A percentile compares a stretch with the other conserved stretches of the same genome.
These are phyloP conservation scores for Drosophila neocordata DNA, from an alignment of 1,140 invertebrate species.

Conservation along the genomic window DNA sequence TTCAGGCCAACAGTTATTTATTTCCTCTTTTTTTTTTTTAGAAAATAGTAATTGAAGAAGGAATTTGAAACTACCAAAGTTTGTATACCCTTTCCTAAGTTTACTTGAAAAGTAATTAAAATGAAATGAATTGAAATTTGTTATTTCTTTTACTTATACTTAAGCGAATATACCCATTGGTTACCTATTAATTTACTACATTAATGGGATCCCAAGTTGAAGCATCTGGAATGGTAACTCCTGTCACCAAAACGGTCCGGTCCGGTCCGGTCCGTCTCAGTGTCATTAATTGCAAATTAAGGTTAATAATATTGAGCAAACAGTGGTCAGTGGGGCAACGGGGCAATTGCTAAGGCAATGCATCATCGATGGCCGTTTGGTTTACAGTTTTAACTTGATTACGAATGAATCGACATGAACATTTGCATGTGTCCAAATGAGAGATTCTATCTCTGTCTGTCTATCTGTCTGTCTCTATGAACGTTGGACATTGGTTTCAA, in stretches of 20 bases:
- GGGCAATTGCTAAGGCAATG: conserved; percentile 1
- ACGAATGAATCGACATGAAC: conserved; percentile 24
- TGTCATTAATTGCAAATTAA: conserved; percentile 70
- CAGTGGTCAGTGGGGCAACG: conserved; percentile 20
- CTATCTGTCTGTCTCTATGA: too few relatives aligned
- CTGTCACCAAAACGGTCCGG: too few relatives aligned
- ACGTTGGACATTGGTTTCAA: conserved; percentile 40
- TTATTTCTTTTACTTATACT: too few relatives aligned
- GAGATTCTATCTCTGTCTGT: neutral
- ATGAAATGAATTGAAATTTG: too few relatives aligned
- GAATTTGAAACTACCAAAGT: too few relatives aligned
- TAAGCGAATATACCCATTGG: neutral
- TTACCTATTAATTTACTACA: neutral
- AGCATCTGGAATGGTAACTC: neutral
- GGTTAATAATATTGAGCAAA: conserved; percentile 66
- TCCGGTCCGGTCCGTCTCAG: conserved; percentile 19
- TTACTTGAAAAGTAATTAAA: too few relatives aligned
- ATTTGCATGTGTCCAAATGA: conserved; percentile 49
- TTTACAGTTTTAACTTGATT: conserved; percentile 49
- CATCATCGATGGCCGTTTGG: conserved; percentile 9
- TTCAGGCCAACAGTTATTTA: neutral
- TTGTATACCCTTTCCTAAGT: too few relatives aligned
- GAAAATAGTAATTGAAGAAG: too few relatives aligned
- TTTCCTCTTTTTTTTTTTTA: neutral
- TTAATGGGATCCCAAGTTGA: neutral